phyloP scores from a whole-genome alignment of 92 coral and sea anemone species.

The Parazoanthus darwini region DNA sequence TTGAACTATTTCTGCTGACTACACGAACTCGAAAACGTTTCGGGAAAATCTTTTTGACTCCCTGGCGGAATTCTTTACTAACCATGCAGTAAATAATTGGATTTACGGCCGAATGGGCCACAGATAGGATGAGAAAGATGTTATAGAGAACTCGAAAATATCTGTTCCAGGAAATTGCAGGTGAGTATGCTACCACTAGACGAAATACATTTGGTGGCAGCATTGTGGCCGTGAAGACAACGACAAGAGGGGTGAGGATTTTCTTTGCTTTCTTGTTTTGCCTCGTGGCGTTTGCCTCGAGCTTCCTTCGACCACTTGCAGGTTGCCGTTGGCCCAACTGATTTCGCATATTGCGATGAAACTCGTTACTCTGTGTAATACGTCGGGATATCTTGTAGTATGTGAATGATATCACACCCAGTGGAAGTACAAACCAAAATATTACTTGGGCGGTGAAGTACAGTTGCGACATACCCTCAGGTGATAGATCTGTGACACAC shows the following conservation, averaged over 20 bases:
- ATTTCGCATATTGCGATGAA: conserved; percentile 14
- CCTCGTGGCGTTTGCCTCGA: background rate
- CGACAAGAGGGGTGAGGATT: conserved; percentile 33
- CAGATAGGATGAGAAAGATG: conserved; percentile 13
- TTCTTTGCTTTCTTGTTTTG: conserved; percentile 30
- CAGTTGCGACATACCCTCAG: background rate
- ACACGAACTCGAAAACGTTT: background rate
- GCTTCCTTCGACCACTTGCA: background rate
- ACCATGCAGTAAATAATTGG: conserved; percentile 37
- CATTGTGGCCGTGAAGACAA: conserved; percentile 4
- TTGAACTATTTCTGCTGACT: background rate
- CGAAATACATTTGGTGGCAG: conserved; percentile 29
- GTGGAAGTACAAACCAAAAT: conserved; percentile 41
- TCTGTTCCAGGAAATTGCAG: background rate
- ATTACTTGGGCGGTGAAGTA: conserved; percentile 20
- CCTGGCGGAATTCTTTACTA: conserved; percentile 30
- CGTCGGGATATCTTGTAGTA: conserved; percentile 37
- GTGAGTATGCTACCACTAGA: background rate
- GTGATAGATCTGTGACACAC: background rate
- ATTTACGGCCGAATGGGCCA: conserved; percentile 22
- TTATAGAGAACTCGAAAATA: conserved; percentile 10
- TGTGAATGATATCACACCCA: conserved; percentile 34
- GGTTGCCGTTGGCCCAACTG: background rate
- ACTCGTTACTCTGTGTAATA: conserved; percentile 32
- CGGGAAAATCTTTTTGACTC: conserved; percentile 17